These are phyloP conservation scores for Mellilla xanthometata DNA, from an alignment of 2,888 invertebrate genomes.

Conservation along the genomic window DNA sequence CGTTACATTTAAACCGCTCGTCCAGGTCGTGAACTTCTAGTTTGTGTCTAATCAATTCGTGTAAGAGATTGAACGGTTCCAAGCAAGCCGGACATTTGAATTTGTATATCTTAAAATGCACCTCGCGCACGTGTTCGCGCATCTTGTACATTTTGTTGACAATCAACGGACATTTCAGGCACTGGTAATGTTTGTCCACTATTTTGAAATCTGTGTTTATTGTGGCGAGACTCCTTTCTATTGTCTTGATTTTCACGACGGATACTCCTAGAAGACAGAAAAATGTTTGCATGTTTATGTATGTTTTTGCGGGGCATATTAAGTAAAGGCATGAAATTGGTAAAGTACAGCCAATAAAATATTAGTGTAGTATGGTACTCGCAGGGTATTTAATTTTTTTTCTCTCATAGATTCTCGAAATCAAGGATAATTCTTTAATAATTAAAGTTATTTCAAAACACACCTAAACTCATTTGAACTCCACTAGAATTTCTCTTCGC, in stretches of 20 bases:
- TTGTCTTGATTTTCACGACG: not conserved
- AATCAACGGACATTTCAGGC: not conserved
- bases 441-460: no score
- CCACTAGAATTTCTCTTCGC: no score
- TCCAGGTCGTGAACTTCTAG: slow-evolving; percentile 37
- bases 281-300: not conserved
- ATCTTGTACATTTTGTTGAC: not conserved
- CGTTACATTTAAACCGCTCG: slow-evolving; percentile 32
- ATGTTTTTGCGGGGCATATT: no score
- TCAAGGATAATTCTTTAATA: no score
- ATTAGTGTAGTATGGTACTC: no score
- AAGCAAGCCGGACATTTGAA: slow-evolving; percentile 1
- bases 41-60: slow-evolving; percentile 40
- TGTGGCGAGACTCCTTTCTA: not conserved
- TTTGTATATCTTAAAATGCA: not conserved
- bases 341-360: no score
- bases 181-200: not conserved
- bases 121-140: not conserved
- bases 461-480: no score
- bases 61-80: not conserved
- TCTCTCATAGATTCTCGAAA: no score
- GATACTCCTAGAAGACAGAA: not conserved
- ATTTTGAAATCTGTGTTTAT: not conserved
- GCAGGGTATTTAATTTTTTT: no score
- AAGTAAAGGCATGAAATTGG: no score